These are phyloP conservation scores for Oreocharis arfaki DNA, from an alignment of 2,113 vertebrate genomes.

Conservation along the genomic window DNA sequence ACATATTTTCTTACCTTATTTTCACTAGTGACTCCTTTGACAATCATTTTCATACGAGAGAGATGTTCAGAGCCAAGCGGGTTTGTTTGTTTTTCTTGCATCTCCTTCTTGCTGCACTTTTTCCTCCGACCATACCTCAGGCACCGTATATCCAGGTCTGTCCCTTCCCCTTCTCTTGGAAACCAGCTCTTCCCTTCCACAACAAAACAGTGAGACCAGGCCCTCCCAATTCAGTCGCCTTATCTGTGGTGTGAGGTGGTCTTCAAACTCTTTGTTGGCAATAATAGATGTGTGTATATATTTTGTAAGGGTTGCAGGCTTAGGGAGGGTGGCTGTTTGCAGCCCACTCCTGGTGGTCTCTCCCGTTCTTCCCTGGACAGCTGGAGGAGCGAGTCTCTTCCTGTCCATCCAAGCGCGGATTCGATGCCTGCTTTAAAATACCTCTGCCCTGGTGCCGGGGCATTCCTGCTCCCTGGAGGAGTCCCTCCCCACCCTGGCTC, in stretches of 20 bases:
- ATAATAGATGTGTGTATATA: background rate
- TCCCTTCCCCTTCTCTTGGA: background rate
- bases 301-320: background rate
- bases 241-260: background rate
- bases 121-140: constrained; percentile 55
- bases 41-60: constrained; percentile 33
- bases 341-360: background rate
- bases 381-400: constrained; percentile 60
- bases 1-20: constrained; percentile 55
- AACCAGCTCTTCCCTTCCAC: background rate
- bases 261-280: background rate
- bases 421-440: constrained; percentile 67
- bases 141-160: background rate
- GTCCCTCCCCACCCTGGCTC: background rate
- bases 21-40: constrained; percentile 48
- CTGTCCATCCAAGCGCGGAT: constrained; percentile 55
- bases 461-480: constrained; percentile 36
- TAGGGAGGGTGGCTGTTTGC: background rate
- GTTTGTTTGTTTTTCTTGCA: background rate
- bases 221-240: background rate
- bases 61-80: background rate
- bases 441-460: constrained; percentile 51
- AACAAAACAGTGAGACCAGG: background rate
- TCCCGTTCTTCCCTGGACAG: constrained; percentile 15
- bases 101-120: constrained; percentile 55